Evolutionary conservation across 23 tunicate species (phyloP), one percentile per base, ranked within the genome.

Genomic region (Clavelina lepadiformis): DNA sequence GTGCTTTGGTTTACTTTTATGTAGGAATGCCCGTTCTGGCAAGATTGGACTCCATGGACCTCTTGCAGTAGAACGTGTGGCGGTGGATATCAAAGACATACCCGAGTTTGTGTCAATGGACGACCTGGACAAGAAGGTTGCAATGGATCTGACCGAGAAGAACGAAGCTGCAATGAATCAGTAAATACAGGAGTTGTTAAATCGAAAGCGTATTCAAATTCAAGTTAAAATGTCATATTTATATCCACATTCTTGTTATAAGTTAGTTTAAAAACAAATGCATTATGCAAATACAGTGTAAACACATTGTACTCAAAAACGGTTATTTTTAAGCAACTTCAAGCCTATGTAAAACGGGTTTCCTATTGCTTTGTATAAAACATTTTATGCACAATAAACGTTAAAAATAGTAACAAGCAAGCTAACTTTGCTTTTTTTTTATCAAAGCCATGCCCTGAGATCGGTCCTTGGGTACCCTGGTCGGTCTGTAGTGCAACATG

Each of bases 61-160:
- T 33, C 72, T 57, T 86, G 95, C 68, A 33, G 55, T 51, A 50
- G n/a, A 6, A 62, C 82, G 5, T 88, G 96, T 62, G 96, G 88
- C n/a, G 51, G 46, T 29, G 96, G 96, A 3, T 37, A 24, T 25
- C 71, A 57, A 58, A 32, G 61, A 46, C 63, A 72, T 23, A 35
- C 78, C 1, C 56, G 96, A 61, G 23, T 63, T 15, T 88, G 96
- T 61, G 65, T 88, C 59, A 64, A 66, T 31, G 96, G 96, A 31
- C 63, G 77, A 21, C 69, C 85, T 3, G 95, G 95, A 28, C 32
- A 47, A 28, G 28, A 67, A 6, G 71, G 76, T 38, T 86, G 95
- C 52, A 31, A n/a, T 19, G 96, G 95, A 24, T 33, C 71, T 3
- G 53, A 66, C 29, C 15, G 22, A 22, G 72, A 66, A 46, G 72